phyloP scores from a whole-genome alignment of 2,888 invertebrate genomes.

The Saturnia pavonia region DNA sequence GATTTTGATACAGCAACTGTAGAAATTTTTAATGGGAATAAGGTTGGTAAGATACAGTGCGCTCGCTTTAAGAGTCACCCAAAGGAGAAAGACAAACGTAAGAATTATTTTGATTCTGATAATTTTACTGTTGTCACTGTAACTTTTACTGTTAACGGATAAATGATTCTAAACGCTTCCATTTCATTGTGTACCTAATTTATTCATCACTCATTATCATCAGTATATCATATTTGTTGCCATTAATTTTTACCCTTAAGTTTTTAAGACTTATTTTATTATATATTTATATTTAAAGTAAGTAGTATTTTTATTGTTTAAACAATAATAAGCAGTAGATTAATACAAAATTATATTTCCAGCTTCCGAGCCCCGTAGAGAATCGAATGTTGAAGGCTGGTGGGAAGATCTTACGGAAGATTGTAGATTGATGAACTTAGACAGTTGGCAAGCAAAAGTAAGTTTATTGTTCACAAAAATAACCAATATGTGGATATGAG shows the following conservation, averaged over 20 bases:
- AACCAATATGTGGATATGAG: too few species aligned
- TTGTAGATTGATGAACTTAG: conserved; percentile 86
- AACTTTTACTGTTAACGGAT: neutral
- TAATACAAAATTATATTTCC: conserved; percentile 21
- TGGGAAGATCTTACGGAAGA: conserved; percentile 88
- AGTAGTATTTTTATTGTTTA: neutral
- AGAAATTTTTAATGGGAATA: conserved; percentile 64
- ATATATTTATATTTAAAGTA: too few species aligned
- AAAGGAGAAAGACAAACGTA: conserved; percentile 70
- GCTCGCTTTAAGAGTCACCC: conserved; percentile 72
- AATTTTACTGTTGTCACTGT: neutral
- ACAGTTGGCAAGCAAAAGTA: conserved; percentile 80
- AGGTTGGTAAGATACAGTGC: conserved; percentile 54
- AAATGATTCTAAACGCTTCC: too few species aligned
- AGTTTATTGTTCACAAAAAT: conserved; percentile 7
- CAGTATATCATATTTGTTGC: too few species aligned
- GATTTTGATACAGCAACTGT: conserved; percentile 60
- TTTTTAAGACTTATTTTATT: too few species aligned
- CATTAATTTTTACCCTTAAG: too few species aligned
- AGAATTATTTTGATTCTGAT: conserved; percentile 24
- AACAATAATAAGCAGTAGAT: neutral
- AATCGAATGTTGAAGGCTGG: conserved; percentile 84
- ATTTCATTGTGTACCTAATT: too few species aligned
- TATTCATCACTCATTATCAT: too few species aligned
- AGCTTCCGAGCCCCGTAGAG: conserved; percentile 57